Base-by-base conservation (phyloP, 2,888 invertebrate species). In the Xestia xanthographa region DNA sequence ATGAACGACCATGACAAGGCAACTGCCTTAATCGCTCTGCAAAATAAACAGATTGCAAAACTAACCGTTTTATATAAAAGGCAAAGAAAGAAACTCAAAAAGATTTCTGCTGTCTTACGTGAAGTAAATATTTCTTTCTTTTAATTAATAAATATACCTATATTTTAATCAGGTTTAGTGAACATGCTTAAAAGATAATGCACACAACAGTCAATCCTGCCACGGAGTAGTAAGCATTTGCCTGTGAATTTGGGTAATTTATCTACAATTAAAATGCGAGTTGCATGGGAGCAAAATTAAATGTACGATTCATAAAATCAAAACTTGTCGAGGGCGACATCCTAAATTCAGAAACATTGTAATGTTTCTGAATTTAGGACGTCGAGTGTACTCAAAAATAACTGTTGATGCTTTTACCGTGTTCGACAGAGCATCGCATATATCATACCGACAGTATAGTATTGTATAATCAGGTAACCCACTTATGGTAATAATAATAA, bases 1-100 rank as follows among this genome's bases (percentile, higher is more conserved):
- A 41, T 82, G 70, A 56, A 5, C 12, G 38, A 56, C 8, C 2
- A 6, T 2, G 60, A 82, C 0, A 60, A 50, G 48, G 80, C 80
- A 14, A 11, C 26, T n/a, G 80, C 84, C 11, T 43, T 82, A 20
- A 84, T 84, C 9, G 5, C 5, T 6, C 29, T 84, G 12, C 81
- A 84, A 41, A 9, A 8, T 26, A 71, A 12, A 17, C 45, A 45
- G 14, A 82, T 80, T 66, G 9, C 6, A 9, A 82, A 77, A 34
- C 3, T 70, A 22, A 17, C 20, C 0, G 58, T 62, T 17, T 56
- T 41, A 82, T 1, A 38, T 48, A 66, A 20, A 45, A 77, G 34
- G 43, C 41, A 50, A 9, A 53, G 48, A 62, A 65, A 66, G 20
- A 66, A 34, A 41, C 3, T 80, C 17, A 82, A 80, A 66, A 60